A percentile compares a stretch with the other conserved stretches of the same genome.
Conservation (phyloP, 2,888 invertebrate genomes). For the Cosmopolites sordidus region DNA sequence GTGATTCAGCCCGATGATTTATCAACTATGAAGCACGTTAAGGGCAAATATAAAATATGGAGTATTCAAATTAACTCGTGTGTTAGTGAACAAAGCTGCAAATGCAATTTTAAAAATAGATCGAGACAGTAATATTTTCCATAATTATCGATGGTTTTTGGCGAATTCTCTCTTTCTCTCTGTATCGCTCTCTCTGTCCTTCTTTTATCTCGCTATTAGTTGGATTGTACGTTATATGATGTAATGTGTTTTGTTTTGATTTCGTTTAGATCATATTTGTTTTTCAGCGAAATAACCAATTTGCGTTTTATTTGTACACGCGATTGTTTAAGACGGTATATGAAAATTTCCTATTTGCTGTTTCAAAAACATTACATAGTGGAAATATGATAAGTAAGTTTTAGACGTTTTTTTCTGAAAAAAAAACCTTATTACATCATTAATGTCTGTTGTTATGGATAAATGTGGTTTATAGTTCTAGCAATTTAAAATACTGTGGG, state of each 20-base stretch:
- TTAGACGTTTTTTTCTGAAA: no score
- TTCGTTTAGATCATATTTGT: constrained; percentile 2
- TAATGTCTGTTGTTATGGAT: no score
- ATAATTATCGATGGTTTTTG: neutral
- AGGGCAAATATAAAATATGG: no score
- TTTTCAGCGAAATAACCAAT: neutral
- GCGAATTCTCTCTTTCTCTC: neutral
- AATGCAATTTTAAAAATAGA: neutral
- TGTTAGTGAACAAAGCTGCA: neutral
- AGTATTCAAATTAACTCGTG: no score
- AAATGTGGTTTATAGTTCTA: no score
- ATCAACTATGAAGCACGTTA: no score
- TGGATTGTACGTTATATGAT: neutral
- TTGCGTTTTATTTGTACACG: neutral
- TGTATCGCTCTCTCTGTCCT: no score
- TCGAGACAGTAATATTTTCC: neutral
- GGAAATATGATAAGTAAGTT: constrained; percentile 10
- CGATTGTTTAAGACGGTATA: neutral
- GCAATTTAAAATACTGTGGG: no score
- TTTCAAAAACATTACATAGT: no score
- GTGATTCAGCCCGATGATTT: neutral
- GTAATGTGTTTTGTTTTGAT: constrained; percentile 2
- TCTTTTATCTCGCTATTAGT: constrained; percentile 1
- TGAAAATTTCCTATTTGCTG: no score
- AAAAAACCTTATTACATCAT: no score